A percentile compares a stretch with the other conserved stretches of the same genome.
These are phyloP conservation scores for Larimichthys crocea DNA, from an alignment of 2,113 vertebrate species.

Conservation along the genomic window DNA sequence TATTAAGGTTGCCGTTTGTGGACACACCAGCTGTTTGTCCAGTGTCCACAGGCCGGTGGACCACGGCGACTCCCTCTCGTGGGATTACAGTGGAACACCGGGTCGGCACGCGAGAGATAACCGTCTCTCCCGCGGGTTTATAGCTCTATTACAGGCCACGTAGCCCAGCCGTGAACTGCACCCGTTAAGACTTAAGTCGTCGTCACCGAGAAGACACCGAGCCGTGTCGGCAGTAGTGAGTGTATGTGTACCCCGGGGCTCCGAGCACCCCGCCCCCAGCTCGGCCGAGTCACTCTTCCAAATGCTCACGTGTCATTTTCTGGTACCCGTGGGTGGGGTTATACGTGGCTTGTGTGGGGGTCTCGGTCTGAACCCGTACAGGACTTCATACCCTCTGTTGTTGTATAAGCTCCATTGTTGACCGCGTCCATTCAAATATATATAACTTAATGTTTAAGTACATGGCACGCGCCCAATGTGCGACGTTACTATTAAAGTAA, in stretches of 20 bases:
- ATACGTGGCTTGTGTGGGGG: slow-evolving; percentile 57
- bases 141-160: too few species aligned
- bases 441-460: neutral
- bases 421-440: neutral
- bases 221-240: neutral
- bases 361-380: neutral
- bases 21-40: neutral
- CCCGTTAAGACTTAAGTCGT: too few species aligned
- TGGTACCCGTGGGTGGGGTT: slow-evolving; percentile 41
- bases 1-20: neutral
- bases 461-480: neutral
- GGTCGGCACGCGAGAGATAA: slow-evolving; percentile 5
- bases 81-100: slow-evolving; percentile 20
- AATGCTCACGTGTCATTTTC: slow-evolving; percentile 76
- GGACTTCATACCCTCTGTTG: neutral
- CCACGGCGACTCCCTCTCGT: neutral
- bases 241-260: neutral
- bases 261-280: slow-evolving; percentile 18
- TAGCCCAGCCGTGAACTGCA: neutral
- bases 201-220: too few species aligned
- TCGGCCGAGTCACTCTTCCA: neutral
- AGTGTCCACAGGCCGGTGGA: neutral
- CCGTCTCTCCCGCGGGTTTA: neutral
- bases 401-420: neutral
- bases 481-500: too few species aligned